Evolutionary conservation across 2,797 vertebrate species (phyloP).

Genomic region (Hydrocynus forskahlii): DNA sequence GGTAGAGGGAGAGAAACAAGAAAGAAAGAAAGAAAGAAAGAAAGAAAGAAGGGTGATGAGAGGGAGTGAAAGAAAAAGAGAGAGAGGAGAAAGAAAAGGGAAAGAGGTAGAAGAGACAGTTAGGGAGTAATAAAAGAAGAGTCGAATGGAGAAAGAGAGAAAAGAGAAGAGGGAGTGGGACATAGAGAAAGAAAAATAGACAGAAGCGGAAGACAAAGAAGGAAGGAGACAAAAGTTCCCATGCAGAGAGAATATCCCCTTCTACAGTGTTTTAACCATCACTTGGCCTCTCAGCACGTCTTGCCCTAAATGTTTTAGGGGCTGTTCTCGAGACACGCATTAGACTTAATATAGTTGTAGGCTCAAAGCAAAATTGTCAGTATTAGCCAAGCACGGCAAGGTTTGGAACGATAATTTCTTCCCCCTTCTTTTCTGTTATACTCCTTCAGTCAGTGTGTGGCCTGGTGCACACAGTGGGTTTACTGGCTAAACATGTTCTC

Average conservation of each 20-base stretch:
- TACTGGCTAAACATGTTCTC: neutral
- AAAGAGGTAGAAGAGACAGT: neutral
- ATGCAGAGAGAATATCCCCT: constrained; percentile 29
- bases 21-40: neutral
- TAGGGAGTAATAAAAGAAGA: neutral
- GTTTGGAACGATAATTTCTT: constrained; percentile 6
- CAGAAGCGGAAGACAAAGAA: neutral
- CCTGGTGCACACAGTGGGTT: neutral
- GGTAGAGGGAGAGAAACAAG: neutral
- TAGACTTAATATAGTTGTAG: neutral
- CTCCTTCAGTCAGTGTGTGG: neutral
- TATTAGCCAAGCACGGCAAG: neutral
- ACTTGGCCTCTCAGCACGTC: neutral
- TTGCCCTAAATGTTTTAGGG: neutral
- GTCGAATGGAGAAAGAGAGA: neutral
- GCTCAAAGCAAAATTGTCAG: neutral
- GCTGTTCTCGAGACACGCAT: neutral
- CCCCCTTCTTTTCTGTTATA: constrained; percentile 11
- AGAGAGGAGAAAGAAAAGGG: neutral
- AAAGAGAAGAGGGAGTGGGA: neutral
- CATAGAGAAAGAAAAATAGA: neutral
- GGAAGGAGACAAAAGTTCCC: neutral
- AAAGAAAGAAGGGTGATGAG: neutral
- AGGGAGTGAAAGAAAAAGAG: neutral
- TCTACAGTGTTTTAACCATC: constrained; percentile 7